Evolutionary conservation across 92 coral and sea anemone genomes (phyloP), one percentile per base, ranked within the genome.

Genomic region (Palythoa heliodiscus): DNA sequence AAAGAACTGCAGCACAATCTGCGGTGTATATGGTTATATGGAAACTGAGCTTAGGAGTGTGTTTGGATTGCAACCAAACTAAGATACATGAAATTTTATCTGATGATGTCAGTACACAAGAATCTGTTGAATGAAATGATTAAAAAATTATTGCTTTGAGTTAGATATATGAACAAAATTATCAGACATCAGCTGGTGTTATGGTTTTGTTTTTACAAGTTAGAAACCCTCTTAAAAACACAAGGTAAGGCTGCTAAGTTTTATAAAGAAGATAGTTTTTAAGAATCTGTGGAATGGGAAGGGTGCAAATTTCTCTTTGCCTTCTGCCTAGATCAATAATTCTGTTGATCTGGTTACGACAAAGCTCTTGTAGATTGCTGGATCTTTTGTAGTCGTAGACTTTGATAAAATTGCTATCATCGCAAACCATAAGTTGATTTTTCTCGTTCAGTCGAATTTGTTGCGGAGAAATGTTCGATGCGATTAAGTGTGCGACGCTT

Each of bases 381-480:
- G 66, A 38, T 48, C 17, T 52, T 75, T 75, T 75, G 81, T 75
- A 75, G 43, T 75, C 64, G 19, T 52, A 75, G 38, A 75, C 40
- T 79, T 88, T 88, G 17, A 88, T 78, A 19, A 23, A 50, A 24
- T 71, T 64, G 0, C 52, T 55, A 0, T 55, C 54, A 52, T 89
- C 87, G 39, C 87, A 89, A 16, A 89, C 89, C 83, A 89, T 73
- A 3, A 89, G 71, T 38, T 86, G 92, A 25, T 86, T 71, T 86
- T 80, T 66, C 29, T 13, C 19, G 82, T 79, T 89, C 1, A 89
- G 68, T 13, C 78, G 76, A 24, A 89, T 61, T 72, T 84, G 82
- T 17, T 68, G 19, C 64, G 86, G 89, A 71, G 82, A 47, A 20
- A 85, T 38, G 37, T 73, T 80, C 25, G 88, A 88, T 23, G 83